Evolutionary conservation across 2,888 invertebrate genomes (phyloP), one percentile per base, ranked within the genome.

Genomic region (Trichopoda pennipes): DNA sequence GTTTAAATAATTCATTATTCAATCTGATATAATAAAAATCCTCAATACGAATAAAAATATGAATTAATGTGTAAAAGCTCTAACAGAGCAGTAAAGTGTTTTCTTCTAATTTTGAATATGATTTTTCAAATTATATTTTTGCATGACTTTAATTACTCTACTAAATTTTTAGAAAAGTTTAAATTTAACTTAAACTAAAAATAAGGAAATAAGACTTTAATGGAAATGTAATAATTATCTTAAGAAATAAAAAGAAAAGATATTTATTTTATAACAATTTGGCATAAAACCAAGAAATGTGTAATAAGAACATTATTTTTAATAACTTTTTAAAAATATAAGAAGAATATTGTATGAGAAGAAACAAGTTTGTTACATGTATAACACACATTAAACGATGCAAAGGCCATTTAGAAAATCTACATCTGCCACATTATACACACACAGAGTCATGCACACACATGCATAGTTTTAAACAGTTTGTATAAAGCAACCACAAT

Each of bases 291-390:
- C 86, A 86, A 86, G 83, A 85, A 74, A 75, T 60, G 78, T 81
- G 63, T 78, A 81, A 85, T 84, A 81, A 86, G 86, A 85, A 84
- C 83, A 85, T 86, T 85, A 85, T 85, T 85, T 85, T 85, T 86
- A 87, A 87, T 87, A 87, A 86, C 86, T 86, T 85, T 28, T 28
- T 28, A 84, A 83, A 85, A 85, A 86, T 86, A 87, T 86, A 79
- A 55, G 8, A 14, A 23, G 3, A 2, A 61, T n/a, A 49, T 38
- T 58, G 35, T 69, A 83, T 78, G 58, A 47, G 12, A 28, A 58
- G 72, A 72, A 78, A 74, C 53, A 77, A 78, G 69, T 88, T 86
- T 88, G 88, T 86, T 88, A 87, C 88, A 87, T 87, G 84, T 78
- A 85, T 56, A 47, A 53, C 17, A 21, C 21, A 69, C 44, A 51